Percentiles rank a stretch among this genome's conserved stretches.
phyloP scores from a whole-genome alignment of 2,888 invertebrate species.

The Limnephilus marmoratus region DNA sequence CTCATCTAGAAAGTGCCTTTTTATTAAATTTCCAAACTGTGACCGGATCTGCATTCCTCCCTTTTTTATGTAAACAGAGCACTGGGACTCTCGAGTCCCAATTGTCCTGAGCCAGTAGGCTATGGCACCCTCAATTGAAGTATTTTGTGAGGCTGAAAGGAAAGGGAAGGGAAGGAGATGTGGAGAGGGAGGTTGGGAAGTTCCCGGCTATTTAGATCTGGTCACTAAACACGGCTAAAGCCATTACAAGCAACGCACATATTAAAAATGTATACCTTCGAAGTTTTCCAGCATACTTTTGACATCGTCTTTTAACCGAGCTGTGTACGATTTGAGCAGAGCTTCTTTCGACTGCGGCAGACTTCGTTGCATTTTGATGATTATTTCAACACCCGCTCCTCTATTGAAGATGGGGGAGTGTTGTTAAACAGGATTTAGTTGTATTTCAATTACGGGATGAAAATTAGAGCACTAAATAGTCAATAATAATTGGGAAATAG shows the following conservation, averaged over 20 bases:
- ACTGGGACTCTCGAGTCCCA: background rate
- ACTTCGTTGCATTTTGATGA: slow-evolving; percentile 76
- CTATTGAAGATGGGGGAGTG: too few species aligned
- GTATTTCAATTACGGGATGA: too few species aligned
- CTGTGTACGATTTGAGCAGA: slow-evolving; percentile 94
- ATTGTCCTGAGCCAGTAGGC: background rate
- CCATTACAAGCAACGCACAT: background rate
- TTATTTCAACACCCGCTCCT: too few species aligned
- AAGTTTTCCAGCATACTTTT: slow-evolving; percentile 99
- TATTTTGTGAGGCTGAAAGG: too few species aligned
- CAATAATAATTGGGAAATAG: background rate
- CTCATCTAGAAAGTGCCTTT: too few species aligned
- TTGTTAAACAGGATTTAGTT: too few species aligned
- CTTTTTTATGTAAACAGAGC: background rate
- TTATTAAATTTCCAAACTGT: too few species aligned
- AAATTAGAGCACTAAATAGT: too few species aligned
- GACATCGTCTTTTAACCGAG: slow-evolving; percentile 95
- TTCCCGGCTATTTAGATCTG: too few species aligned
- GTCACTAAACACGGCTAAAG: too few species aligned
- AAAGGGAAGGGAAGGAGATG: background rate
- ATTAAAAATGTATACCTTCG: slow-evolving; percentile 82
- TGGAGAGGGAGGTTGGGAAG: background rate
- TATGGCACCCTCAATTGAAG: background rate
- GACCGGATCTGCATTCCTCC: too few species aligned
- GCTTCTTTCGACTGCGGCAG: slow-evolving; percentile 97